Base-by-base conservation (phyloP, 2,797 vertebrate species). In the Dallia pectoralis region DNA sequence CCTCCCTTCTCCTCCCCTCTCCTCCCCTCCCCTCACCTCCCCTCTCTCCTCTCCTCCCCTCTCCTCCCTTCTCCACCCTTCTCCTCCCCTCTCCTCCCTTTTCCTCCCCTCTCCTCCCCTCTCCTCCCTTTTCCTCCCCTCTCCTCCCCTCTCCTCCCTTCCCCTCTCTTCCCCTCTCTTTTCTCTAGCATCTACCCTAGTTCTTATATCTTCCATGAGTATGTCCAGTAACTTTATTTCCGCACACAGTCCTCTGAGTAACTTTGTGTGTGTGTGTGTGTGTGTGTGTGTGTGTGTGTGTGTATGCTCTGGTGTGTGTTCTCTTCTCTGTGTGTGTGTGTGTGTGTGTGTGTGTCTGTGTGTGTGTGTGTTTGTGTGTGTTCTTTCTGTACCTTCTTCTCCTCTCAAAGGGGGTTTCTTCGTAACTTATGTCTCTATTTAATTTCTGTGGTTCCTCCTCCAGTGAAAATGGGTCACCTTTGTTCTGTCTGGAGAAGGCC, bases 391-490 rank as follows among this genome's bases (percentile, higher is more conserved):
- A 18, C 62, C 49, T 25, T 48, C 1, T 29, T 47, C 40, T 67
- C 36, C 29, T 47, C 66, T 68, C 48, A 59, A 30, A 36, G 67
- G 27, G 63, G 61, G 56, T 22, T n/a, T 66, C 64, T 61, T 22
- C 33, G 27, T 16, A 16, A 56, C 56, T 19, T 53, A 7, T 62
- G 19, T 62, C 29, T 44, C n/a, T n/a, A 30, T 32, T 14, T 53
- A 29, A 30, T 81, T 81, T 74, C 74, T 36, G 48, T 79, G 82
- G 74, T 84, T 84, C 69, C 82, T 85, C 81, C 81, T 83, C 80
- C 18, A 56, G 81, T 84, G 71, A 85, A 91, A 92, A 89, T 91
- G 84, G 90, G 91, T 91, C 89, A 91, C 87, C 85, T 89, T 87
- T 79, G 78, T 75, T 85, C 70, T 79, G 73, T 84, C 78, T 81